Conservation (phyloP, 2,797 vertebrate species). For the Melanotaenia pygmaea region DNA sequence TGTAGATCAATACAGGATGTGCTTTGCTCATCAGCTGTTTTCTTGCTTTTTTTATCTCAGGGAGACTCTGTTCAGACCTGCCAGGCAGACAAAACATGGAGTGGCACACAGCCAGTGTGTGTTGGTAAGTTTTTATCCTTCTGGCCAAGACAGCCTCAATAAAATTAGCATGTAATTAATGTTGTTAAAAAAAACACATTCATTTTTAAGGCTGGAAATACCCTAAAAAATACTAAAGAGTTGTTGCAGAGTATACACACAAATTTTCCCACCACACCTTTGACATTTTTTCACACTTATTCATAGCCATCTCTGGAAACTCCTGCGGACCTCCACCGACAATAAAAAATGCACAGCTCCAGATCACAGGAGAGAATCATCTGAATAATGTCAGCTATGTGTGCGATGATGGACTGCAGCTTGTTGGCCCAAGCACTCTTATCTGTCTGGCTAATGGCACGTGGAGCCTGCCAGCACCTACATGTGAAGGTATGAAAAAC, state of each 20-base stretch:
- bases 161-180: background rate
- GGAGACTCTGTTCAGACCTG: constrained; percentile 88
- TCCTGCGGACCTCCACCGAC: constrained; percentile 83
- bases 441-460: constrained; percentile 87
- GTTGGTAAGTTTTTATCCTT: constrained; percentile 83
- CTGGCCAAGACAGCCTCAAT: background rate
- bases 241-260: background rate
- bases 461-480: constrained; percentile 89
- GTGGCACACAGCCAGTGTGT: constrained; percentile 86
- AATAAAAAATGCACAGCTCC: constrained; percentile 80
- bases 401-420: constrained; percentile 82
- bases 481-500: constrained; percentile 81
- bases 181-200: background rate
- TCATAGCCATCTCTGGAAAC: constrained; percentile 68
- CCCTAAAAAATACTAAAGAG: background rate
- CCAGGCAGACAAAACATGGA: constrained; percentile 89
- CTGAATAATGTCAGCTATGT: constrained; percentile 82
- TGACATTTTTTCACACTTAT: background rate
- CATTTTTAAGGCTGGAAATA: background rate
- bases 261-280: background rate
- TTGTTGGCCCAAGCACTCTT: constrained; percentile 82
- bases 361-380: constrained; percentile 73
- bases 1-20: constrained; percentile 7
- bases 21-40: background rate
- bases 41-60: constrained; percentile 68